Conservation (phyloP, 2,797 vertebrate genomes). For the Schizopygopsis malacanthus region DNA sequence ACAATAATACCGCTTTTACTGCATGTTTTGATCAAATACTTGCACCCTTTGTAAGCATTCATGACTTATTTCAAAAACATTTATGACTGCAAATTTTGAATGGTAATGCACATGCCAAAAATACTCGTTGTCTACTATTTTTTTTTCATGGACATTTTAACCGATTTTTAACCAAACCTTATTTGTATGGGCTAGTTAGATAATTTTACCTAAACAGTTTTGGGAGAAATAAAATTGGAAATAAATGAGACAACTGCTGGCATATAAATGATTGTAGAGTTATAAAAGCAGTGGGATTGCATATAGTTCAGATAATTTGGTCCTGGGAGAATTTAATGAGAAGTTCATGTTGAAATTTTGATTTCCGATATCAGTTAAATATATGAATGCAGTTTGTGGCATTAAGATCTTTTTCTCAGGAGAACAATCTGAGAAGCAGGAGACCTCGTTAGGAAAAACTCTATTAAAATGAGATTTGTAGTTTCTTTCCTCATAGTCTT, state of each 20-base stretch:
- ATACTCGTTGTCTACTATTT: too few relatives aligned
- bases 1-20: background rate
- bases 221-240: background rate
- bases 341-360: background rate
- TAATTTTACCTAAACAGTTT: background rate
- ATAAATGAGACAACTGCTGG: background rate
- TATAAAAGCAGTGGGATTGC: background rate
- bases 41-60: background rate
- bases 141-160: background rate
- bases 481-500: background rate
- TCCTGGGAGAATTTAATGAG: background rate
- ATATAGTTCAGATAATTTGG: background rate
- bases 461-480: background rate
- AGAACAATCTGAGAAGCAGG: background rate
- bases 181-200: background rate
- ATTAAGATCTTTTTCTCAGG: background rate
- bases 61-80: background rate
- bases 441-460: background rate
- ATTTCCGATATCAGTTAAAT: background rate
- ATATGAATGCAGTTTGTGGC: background rate
- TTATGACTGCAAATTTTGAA: background rate
- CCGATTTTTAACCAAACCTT: background rate
- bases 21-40: background rate
- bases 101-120: background rate
- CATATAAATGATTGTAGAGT: background rate